A percentile compares a stretch with the other conserved stretches of the same genome.
phyloP scores from a whole-genome alignment of 2,797 vertebrate genomes.

The Mus caroli region DNA sequence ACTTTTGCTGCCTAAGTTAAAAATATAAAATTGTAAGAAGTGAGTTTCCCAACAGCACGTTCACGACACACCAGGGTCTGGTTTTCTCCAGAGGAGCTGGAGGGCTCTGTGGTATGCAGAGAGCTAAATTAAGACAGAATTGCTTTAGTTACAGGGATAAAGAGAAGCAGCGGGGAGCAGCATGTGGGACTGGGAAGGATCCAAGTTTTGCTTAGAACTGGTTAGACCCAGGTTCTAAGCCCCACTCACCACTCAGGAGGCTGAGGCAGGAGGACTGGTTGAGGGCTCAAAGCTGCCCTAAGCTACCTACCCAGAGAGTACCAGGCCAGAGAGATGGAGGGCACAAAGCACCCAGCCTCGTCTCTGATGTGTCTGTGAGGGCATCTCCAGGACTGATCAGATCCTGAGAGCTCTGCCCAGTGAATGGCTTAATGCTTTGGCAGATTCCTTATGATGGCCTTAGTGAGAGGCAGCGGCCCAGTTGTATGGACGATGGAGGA shows the following conservation, averaged over 20 bases:
- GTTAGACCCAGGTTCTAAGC: not conserved
- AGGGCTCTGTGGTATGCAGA: not conserved
- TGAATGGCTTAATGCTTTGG: not conserved
- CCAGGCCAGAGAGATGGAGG: not conserved
- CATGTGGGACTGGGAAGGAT: not conserved
- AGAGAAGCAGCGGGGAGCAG: not conserved
- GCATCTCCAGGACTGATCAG: not conserved
- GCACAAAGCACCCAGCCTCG: not conserved
- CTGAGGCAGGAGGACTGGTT: not conserved
- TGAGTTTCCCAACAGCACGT: fast-evolving
- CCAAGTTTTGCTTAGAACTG: not conserved
- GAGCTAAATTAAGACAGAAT: slow-evolving; percentile 12
- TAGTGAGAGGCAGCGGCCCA: no score
- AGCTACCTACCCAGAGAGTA: not conserved
- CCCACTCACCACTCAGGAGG: not conserved
- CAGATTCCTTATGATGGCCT: not conserved
- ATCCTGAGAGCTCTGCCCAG: not conserved
- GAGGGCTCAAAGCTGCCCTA: not conserved
- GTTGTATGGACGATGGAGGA: not conserved
- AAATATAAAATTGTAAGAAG: not conserved
- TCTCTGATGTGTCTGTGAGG: not conserved
- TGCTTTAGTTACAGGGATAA: not conserved
- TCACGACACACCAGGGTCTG: not conserved
- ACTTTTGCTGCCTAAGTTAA: not conserved
- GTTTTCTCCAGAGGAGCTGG: not conserved